Evolutionary conservation across 2,797 vertebrate species (phyloP), one percentile per base, ranked within the genome.

Genomic region (Myotis planiceps): DNA sequence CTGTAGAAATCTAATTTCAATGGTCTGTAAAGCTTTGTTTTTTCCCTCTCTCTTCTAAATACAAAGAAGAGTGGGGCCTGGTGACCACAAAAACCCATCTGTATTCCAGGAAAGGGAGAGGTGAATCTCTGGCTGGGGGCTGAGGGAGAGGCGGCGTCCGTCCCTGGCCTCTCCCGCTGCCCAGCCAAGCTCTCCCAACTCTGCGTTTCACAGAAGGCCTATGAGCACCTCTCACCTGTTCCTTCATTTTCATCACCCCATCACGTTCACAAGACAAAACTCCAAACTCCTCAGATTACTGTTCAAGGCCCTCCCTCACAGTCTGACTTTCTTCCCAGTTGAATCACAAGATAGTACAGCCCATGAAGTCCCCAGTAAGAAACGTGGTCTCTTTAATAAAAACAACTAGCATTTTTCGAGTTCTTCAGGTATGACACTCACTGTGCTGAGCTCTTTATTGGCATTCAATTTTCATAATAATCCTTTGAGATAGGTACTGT

Each of bases 1-100:
- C 37, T 68, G 19, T 32, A 78, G 27, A 75, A 88, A 96, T 78
- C 34, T 86, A 88, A 93, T 94, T 84, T 91, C 69, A 79, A 83
- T 13, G 82, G 47, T 42, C 13, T 42, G 37, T 6, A 32, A 6
- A 37, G 34, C 37, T 83, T 65, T 15, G 1, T 55, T 58, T 49
- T 39, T 23, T 39, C 15, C 29, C 23, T 6, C 4, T 47, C 4
- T 25, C 25, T 72, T 32, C 76, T 76, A 90, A 82, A 90, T 72
- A 65, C 0, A 25, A 65, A 81, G 27, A 58, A 90, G 13, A n/a
- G 14, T 39, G 32, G n/a, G 9, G 60, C 37, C 63, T 51, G 66
- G 49, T 63, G 45, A 94, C 49, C 9, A 82, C 0, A 88, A 2
- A 49, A 18, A 86, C 14, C 25, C 34, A 65, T 34, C 39, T n/a